Evolutionary conservation across 2,797 vertebrate genomes (phyloP).

Genomic region (Lindbergichthys nudifrons): DNA sequence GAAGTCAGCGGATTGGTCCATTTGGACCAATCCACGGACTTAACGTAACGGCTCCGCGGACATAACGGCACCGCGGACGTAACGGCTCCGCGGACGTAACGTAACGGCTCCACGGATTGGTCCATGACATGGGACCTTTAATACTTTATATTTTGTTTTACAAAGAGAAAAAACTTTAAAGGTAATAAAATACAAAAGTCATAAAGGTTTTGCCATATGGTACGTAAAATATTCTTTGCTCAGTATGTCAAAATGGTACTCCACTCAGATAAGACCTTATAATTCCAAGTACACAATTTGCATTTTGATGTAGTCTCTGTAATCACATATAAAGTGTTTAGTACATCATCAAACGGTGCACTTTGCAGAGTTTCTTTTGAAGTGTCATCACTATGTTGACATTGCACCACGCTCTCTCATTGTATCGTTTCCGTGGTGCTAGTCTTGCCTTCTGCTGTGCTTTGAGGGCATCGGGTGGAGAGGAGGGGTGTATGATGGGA

Average conservation of each 20-base stretch:
- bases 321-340: not conserved
- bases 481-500: constrained; percentile 37
- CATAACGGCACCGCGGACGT: no score
- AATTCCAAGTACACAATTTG: constrained; percentile 12
- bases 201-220: constrained; percentile 2
- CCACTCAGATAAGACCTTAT: constrained; percentile 1
- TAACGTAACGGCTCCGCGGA: no score
- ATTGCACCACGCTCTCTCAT: not conserved
- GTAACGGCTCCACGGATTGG: no score
- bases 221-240: constrained; percentile 5
- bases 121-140: no score
- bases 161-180: not conserved
- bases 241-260: not conserved
- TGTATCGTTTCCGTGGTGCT: not conserved
- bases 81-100: no score
- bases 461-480: constrained; percentile 43
- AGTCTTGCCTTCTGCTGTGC: constrained; percentile 74
- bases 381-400: not conserved
- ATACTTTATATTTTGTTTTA: not conserved
- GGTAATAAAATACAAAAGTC: not conserved
- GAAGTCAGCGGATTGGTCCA: no score
- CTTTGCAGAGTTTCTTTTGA: not conserved
- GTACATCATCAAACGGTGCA: not conserved
- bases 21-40: no score
- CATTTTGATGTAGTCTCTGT: not conserved